Conservation (phyloP, 2,888 invertebrate genomes). For the Cotesia congregata region DNA sequence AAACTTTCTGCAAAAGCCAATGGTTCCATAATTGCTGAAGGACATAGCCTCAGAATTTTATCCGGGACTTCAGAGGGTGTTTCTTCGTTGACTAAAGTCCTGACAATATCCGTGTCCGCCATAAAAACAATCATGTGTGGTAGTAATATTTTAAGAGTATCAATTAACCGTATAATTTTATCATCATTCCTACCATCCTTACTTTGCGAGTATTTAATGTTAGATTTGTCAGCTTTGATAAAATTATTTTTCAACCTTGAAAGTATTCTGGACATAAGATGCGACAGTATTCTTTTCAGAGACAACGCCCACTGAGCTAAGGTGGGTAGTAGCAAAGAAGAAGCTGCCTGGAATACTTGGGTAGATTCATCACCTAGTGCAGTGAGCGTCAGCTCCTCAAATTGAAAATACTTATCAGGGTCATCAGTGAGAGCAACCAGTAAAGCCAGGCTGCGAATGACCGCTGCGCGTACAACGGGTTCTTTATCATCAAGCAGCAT, state of each 20-base stretch:
- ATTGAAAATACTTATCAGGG: constrained; percentile 76
- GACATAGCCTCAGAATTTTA: constrained; percentile 62
- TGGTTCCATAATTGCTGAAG: constrained; percentile 72
- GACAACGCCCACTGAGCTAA: constrained; percentile 77
- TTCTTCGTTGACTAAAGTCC: constrained; percentile 52
- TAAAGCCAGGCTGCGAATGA: constrained; percentile 75
- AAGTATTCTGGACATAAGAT: constrained; percentile 68
- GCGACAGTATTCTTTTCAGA: constrained; percentile 73
- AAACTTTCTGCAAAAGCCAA: constrained; percentile 76
- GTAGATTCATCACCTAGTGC: constrained; percentile 75
- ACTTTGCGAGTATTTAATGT: constrained; percentile 52
- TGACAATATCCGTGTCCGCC: constrained; percentile 58
- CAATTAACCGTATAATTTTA: constrained; percentile 57
- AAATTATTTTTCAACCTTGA: constrained; percentile 61
- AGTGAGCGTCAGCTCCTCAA: constrained; percentile 74
- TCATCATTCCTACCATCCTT: constrained; percentile 60
- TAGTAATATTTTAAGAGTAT: constrained; percentile 60
- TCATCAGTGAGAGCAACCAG: constrained; percentile 77
- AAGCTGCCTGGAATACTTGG: constrained; percentile 73
- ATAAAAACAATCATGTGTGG: constrained; percentile 63
- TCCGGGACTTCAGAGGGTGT: constrained; percentile 59
- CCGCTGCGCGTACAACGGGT: constrained; percentile 75
- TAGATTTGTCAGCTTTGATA: constrained; percentile 53
- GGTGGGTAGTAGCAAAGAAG: constrained; percentile 75
- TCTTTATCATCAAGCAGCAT: constrained; percentile 79